These are phyloP conservation scores for Paramormyrops hopkinsi DNA, from an alignment of 2,797 vertebrate species.

Conservation along the genomic window DNA sequence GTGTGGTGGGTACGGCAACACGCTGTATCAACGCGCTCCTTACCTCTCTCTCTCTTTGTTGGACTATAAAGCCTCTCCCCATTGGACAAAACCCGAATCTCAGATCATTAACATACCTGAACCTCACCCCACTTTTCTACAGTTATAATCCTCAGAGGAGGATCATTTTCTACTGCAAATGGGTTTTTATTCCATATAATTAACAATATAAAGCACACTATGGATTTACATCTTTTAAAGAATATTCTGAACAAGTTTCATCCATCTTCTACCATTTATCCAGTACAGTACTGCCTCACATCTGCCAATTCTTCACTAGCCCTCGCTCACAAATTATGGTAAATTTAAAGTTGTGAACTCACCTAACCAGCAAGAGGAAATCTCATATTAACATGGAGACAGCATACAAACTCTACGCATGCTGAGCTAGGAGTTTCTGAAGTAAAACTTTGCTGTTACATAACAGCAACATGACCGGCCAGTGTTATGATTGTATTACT, in stretches of 20 bases:
- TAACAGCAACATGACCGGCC: neutral
- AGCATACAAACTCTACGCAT: neutral
- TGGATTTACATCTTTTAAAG: neutral
- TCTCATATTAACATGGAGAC: neutral
- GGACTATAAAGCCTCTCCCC: neutral
- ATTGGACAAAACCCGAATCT: neutral
- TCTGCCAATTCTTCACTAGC: neutral
- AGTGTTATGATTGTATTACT: neutral
- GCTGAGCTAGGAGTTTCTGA: neutral
- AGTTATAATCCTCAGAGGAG: neutral
- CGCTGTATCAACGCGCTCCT: neutral
- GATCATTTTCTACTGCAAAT: neutral
- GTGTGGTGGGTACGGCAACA: neutral
- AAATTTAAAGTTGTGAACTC: neutral
- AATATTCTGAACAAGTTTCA: neutral
- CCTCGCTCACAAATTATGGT: neutral
- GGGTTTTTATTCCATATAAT: neutral
- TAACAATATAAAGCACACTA: neutral
- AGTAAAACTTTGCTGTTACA: neutral
- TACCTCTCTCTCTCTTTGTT: neutral
- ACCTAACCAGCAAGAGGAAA: neutral
- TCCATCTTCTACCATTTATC: neutral
- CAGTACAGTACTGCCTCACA: neutral
- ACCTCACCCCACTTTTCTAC: neutral
- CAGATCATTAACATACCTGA: neutral